Base-by-base conservation (phyloP, 2,888 invertebrate genomes). In the Tolmerus cingulatus region DNA sequence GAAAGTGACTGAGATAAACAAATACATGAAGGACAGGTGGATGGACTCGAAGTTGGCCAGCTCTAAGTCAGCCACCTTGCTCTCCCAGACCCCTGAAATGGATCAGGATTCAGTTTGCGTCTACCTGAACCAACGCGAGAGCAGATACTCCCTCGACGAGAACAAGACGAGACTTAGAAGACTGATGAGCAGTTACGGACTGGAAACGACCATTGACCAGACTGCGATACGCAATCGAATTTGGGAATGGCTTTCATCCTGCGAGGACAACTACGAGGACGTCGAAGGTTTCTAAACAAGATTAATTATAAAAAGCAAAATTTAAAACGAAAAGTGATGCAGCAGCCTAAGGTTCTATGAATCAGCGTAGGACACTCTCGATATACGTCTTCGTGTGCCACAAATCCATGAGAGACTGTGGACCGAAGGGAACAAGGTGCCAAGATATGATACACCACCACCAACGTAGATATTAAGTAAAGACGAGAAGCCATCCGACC, bases 171-270 rank as follows among this genome's bases (percentile, higher is more conserved):
- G 94, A 77, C 90, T 94, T 87, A 93, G 93, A 88, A 93, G 94
- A 86, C 91, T 94, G 89, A 92, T 94, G 90, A 94, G 94, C 89
- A 94, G 93, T 89, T 94, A 94, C 90, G 95, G 95, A 0, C 93
- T 95, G 77, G 95, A 95, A 89, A 94, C 94, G 1, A 94, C 94
- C 3, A 93, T 95, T 16, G 95, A 95, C 90, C 94, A 95, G 90
- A 93, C 93, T 55, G 93, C 94, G 37, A 93, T 95, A 88, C 94
- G 95, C 66, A 93, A 94, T 87, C 92, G 95, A 86, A 94, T 95
- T 87, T 94, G 95, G 91, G 95, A 95, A 88, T 95, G 95, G 95
- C 93, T 95, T n/a, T 93, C 94, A 89, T 93, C 94, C 57, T 94
- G 94, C 89, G 94, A 94, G 88, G 90, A 90, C 37, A 86, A 86